Evolutionary conservation across 2,113 vertebrate species (phyloP).

Genomic region (Tricholaema leucomelas): DNA sequence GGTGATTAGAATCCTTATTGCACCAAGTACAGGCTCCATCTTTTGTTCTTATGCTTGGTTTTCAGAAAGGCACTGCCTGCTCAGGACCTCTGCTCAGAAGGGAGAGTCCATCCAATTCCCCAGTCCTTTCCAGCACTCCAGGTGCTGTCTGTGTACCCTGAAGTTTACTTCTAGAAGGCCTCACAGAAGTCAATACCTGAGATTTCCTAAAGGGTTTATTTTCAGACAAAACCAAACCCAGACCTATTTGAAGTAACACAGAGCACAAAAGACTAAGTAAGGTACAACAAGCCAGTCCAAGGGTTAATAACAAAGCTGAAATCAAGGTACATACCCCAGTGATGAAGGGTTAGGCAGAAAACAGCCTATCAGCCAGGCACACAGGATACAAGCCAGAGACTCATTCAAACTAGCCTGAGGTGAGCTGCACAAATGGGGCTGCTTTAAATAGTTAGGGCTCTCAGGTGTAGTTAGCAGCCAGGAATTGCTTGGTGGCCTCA

Average conservation of each 20-base stretch:
- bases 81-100: not conserved
- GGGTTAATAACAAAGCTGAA: not conserved
- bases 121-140: not conserved
- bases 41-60: not conserved
- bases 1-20: not conserved
- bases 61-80: not conserved
- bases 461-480: not conserved
- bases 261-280: not conserved
- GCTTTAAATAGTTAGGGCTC: not conserved
- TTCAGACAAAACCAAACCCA: not conserved
- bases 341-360: not conserved
- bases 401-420: accelerated
- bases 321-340: not conserved
- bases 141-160: not conserved
- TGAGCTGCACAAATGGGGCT: not conserved
- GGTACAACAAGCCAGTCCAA: not conserved
- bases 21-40: not conserved
- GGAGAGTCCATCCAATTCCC: not conserved
- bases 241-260: not conserved
- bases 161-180: not conserved
- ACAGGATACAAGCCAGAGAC: not conserved
- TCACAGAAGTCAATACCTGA: not conserved
- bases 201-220: not conserved
- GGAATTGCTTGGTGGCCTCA: not conserved
- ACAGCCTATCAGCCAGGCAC: not conserved